These are phyloP conservation scores for Tryphoninae sp. DNA, from an alignment of 2,888 invertebrate genomes.

Conservation along the genomic window DNA sequence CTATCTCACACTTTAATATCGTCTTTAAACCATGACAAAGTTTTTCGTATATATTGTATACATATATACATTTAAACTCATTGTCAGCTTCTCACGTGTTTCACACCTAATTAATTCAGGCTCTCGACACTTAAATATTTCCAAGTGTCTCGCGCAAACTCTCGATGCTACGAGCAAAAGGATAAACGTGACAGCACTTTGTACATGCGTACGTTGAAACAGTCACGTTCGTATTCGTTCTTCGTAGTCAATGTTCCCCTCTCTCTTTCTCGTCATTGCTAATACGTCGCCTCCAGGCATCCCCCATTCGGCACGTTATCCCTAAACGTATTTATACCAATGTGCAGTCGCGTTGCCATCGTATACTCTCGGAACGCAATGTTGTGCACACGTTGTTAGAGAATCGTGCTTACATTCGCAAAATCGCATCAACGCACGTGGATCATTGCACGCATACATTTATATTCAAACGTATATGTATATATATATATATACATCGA, in stretches of 20 bases:
- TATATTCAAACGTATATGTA: background rate
- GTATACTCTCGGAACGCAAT: background rate
- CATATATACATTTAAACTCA: background rate
- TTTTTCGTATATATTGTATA: background rate
- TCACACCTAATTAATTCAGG: background rate
- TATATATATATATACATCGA: background rate
- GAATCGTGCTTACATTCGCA: slow-evolving; percentile 36
- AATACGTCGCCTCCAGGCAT: background rate
- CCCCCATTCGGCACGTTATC: background rate
- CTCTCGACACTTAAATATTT: background rate
- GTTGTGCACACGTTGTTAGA: slow-evolving; percentile 20
- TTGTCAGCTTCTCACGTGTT: background rate
- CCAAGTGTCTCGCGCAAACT: background rate
- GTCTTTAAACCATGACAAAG: background rate
- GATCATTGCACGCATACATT: background rate
- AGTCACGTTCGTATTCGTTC: background rate
- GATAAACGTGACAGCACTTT: background rate
- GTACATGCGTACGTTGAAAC: background rate
- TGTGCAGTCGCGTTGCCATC: background rate
- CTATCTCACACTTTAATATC: too few species aligned
- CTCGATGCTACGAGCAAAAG: background rate
- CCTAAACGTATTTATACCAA: background rate
- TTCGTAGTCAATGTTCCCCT: background rate
- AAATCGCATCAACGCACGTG: slow-evolving; percentile 26
- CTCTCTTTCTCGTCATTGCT: background rate